Percentiles rank a stretch among this genome's conserved stretches.
phyloP scores from a whole-genome alignment of 2,888 invertebrate genomes.

The Caenorhabditis sp. region DNA sequence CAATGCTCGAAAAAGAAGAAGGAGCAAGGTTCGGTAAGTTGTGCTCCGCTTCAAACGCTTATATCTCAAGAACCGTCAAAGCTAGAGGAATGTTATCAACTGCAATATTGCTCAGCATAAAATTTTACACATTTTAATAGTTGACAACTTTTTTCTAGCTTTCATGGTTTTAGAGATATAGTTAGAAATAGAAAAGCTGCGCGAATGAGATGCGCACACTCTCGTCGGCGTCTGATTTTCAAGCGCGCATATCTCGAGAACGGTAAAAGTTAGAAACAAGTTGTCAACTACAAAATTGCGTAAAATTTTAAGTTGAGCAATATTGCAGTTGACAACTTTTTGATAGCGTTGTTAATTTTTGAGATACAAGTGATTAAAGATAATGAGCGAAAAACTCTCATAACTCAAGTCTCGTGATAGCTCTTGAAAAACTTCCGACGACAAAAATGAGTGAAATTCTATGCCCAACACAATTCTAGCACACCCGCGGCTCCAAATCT shows the following conservation, averaged over 20 bases:
- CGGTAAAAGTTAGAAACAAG: background rate
- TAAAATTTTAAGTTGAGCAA: background rate
- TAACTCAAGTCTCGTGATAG: too few species aligned
- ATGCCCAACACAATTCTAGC: background rate
- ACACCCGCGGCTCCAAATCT: background rate
- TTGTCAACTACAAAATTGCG: background rate
- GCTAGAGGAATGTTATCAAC: background rate
- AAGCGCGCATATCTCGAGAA: background rate
- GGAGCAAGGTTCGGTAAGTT: constrained; percentile 5
- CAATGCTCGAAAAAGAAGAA: constrained; percentile 30
- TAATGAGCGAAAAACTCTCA: too few species aligned
- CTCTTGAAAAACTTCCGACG: too few species aligned
- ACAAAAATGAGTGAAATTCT: background rate
- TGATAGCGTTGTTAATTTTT: background rate
- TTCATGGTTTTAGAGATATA: background rate
- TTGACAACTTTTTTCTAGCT: background rate
- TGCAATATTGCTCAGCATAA: background rate
- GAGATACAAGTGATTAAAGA: background rate
- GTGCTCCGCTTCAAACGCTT: background rate
- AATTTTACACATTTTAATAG: background rate
- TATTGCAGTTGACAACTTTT: background rate
- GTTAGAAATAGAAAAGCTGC: too few species aligned
- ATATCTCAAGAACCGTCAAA: background rate
- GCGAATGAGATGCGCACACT: too few species aligned
- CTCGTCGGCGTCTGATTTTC: too few species aligned